Percentiles rank a stretch among this genome's conserved stretches.
phyloP scores from a whole-genome alignment of 2,888 invertebrate species.

The Chromoteleia sp. region DNA sequence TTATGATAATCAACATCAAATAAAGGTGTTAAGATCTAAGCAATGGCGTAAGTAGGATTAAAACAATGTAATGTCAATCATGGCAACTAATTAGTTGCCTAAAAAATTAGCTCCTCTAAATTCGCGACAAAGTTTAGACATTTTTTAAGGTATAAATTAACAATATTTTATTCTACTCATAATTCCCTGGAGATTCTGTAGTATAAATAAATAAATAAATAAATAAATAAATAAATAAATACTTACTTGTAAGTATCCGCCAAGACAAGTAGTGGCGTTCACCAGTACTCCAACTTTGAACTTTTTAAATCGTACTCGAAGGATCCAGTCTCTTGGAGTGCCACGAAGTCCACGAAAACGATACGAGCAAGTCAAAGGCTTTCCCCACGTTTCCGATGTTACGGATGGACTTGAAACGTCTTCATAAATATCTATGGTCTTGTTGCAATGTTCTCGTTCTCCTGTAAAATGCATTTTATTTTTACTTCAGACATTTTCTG shows the following conservation, averaged over 20 bases:
- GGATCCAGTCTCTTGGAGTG: constrained; percentile 95
- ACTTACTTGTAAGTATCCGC: constrained; percentile 94
- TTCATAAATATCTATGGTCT: constrained; percentile 96
- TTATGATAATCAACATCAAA: constrained; percentile 11
- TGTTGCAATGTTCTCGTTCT: constrained; percentile 95
- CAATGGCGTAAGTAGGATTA: no score
- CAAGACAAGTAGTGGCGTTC: constrained; percentile 94
- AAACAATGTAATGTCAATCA: no score
- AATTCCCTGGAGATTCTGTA: not conserved
- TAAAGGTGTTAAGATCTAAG: constrained; percentile 18
- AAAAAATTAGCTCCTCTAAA: not conserved
- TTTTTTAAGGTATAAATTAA: constrained; percentile 6
- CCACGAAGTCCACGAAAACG: constrained; percentile 95
- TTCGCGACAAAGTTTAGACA: constrained; percentile 31
- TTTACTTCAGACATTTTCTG: no score
- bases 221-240: no score
- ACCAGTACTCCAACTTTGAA: constrained; percentile 95
- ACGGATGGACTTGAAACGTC: constrained; percentile 95
- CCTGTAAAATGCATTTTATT: no score
- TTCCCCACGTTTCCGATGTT: constrained; percentile 92
- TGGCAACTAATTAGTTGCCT: no score
- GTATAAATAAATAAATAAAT: no score
- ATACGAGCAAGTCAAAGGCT: constrained; percentile 95
- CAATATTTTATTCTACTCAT: not conserved
- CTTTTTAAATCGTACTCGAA: constrained; percentile 95